Percentiles rank a stretch among this genome's conserved stretches.
Conservation (phyloP, 2,113 vertebrate species). For the Corydoras maculifer region DNA sequence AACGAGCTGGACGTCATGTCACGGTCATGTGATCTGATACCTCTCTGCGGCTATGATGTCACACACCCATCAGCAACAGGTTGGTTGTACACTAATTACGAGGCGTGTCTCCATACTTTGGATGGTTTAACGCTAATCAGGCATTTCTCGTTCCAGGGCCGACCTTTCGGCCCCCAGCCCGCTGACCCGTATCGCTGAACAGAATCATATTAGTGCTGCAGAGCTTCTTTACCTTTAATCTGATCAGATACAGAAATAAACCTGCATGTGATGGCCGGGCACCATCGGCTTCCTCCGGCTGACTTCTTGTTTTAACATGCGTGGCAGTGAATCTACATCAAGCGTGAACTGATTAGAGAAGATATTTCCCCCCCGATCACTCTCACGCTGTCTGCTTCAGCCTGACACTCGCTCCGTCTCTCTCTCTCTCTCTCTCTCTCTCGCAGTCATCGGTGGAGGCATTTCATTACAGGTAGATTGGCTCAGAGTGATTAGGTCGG, state of each 20-base stretch:
- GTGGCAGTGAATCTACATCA: conserved; percentile 17
- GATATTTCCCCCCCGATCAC: conserved; percentile 3
- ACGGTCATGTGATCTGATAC: too few relatives aligned
- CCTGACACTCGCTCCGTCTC: neutral
- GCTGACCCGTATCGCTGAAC: neutral
- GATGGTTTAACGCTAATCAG: too few relatives aligned
- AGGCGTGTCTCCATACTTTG: too few relatives aligned
- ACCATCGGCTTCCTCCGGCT: neutral
- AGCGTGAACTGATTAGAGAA: conserved; percentile 19
- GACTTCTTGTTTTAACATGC: conserved; percentile 19
- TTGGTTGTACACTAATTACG: too few relatives aligned
- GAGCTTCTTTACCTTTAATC: conserved; percentile 6
- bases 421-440: conserved; percentile 11
- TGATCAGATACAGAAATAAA: conserved; percentile 1
- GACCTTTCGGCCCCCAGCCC: neutral
- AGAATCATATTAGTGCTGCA: neutral
- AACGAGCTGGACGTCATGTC: too few relatives aligned
- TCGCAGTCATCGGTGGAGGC: conserved; percentile 22
- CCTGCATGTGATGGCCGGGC: neutral
- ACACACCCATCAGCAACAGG: too few relatives aligned
- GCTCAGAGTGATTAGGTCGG: conserved; percentile 7
- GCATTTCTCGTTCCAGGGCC: too few relatives aligned
- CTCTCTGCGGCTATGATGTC: too few relatives aligned
- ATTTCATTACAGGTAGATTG: conserved; percentile 32
- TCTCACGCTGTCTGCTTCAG: conserved; percentile 3